Evolutionary conservation across 2,797 vertebrate species (phyloP).

Genomic region (Crypturellus tataupa): DNA sequence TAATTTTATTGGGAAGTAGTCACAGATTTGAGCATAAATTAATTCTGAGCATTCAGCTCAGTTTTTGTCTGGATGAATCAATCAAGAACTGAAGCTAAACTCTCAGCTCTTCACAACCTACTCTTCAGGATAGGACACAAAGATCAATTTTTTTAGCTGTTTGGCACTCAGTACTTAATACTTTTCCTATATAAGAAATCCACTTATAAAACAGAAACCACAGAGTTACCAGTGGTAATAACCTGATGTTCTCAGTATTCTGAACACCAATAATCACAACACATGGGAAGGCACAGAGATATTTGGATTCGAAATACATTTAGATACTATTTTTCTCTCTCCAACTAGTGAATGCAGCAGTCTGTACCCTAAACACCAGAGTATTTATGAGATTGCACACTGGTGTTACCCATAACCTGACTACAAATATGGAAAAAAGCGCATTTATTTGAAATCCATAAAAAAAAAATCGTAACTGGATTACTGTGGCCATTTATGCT

Average conservation of each 20-base stretch:
- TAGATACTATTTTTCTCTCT: neutral
- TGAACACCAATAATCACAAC: neutral
- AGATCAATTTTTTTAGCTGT: neutral
- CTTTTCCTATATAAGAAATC: neutral
- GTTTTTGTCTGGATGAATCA: conserved; percentile 29
- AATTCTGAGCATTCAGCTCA: conserved; percentile 30
- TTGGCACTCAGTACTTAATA: neutral
- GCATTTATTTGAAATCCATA: neutral
- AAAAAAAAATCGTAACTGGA: neutral
- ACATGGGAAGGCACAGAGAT: neutral
- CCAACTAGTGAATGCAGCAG: too few species aligned
- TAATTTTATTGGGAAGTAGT: conserved; percentile 41
- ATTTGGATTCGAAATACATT: neutral
- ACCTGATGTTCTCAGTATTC: neutral
- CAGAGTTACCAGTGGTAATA: neutral
- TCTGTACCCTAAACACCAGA: neutral
- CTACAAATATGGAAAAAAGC: neutral
- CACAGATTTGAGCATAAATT: conserved; percentile 65
- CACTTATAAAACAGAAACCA: neutral
- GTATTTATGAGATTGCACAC: neutral
- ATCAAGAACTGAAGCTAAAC: neutral
- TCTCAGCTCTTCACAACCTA: neutral
- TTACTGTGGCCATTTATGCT: neutral
- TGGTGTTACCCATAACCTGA: neutral
- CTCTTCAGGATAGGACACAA: neutral